Evolutionary conservation across 2,797 vertebrate genomes (phyloP).

Genomic region (Clarias laeviceps): DNA sequence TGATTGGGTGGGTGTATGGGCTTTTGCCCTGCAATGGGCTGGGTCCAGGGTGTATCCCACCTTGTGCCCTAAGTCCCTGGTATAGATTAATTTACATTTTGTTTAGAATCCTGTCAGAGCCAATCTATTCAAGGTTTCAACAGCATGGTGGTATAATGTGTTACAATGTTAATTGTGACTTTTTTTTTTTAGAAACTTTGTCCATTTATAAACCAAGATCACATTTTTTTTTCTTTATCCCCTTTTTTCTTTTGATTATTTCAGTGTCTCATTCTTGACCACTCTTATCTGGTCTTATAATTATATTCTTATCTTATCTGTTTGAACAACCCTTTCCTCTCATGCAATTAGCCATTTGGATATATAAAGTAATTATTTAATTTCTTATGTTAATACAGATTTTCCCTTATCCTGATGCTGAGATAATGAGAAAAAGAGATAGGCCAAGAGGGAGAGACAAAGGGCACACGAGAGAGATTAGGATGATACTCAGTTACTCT

Average conservation of each 20-base stretch:
- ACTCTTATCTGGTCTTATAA: too few species aligned
- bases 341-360: conserved; percentile 82
- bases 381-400: conserved; percentile 82
- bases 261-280: conserved; percentile 44
- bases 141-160: background rate
- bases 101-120: background rate
- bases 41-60: too few species aligned
- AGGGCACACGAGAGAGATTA: conserved; percentile 52
- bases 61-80: too few species aligned
- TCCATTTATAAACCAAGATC: background rate
- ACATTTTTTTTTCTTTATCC: background rate
- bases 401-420: conserved; percentile 80
- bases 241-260: background rate
- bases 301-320: too few species aligned
- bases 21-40: too few species aligned
- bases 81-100: background rate
- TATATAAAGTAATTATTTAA: conserved; percentile 89
- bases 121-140: background rate
- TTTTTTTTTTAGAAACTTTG: background rate
- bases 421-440: conserved; percentile 59
- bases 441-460: conserved; percentile 2
- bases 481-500: conserved; percentile 67
- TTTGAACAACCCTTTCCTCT: conserved; percentile 74
- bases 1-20: too few species aligned
- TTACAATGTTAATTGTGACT: background rate